Evolutionary conservation across 2,113 vertebrate species (phyloP), one percentile per base, ranked within the genome.

Genomic region (Ptilonorhynchus violaceus): DNA sequence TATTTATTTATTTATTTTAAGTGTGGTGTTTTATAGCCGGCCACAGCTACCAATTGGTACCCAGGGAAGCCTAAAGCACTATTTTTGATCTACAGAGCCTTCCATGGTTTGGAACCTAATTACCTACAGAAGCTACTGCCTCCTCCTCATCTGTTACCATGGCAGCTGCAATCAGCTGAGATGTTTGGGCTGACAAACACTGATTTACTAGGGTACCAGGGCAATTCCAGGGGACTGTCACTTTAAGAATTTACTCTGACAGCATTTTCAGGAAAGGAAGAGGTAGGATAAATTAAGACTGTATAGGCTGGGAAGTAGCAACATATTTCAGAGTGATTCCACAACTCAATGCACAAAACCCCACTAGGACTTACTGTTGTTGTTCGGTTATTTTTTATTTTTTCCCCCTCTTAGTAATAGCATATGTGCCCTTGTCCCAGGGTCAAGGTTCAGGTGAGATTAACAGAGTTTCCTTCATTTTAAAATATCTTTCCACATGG

Each of bases 111-210:
- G 67, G 74, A 94, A 94, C 50, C 70, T 88, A 88, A 96, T 83
- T 92, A 88, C 63, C 55, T 94, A 79, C 85, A 88, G 78, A 95
- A 96, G 73, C 46, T 53, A 85, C 75, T 80, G 52, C 88, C 82
- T 91, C 39, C 28, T 72, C 69, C 33, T 76, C 85, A 89, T 85
- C 67, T 92, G 93, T 96, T 96, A 93, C 93, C 82, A 88, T 76
- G 46, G 93, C 78, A 97, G 88, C 94, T 91, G 74, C 59, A 89
- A 85, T 80, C 88, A 88, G 79, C 63, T 37, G 70, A 90, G 82
- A 88, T 66, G 70, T 63, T 11, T 39, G 30, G 64, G 46, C 67
- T 76, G 58, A 70, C 70, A 94, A 93, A 56, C 16, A 39, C 69
- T 64, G 76, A 93, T 96, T 96, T 96, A 93, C 76, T 69, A n/a